A percentile compares a stretch with the other conserved stretches of the same genome.
Conservation (phyloP, 2,113 vertebrate genomes). For the Halichoeres trimaculatus region DNA sequence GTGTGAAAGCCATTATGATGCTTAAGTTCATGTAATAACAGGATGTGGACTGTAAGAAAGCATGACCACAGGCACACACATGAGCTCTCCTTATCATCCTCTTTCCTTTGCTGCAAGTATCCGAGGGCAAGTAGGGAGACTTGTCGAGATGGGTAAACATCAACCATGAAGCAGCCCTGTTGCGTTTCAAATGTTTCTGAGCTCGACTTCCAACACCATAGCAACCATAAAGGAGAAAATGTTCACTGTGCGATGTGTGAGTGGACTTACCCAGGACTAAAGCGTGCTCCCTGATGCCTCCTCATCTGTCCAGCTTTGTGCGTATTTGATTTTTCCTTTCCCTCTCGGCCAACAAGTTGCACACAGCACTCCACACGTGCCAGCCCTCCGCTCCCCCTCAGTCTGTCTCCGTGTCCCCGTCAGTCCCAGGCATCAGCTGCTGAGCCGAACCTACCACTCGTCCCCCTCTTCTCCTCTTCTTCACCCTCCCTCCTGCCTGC, state of each 20-base stretch:
- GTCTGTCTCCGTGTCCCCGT: conserved; percentile 53
- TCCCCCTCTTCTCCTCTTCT: conserved; percentile 28
- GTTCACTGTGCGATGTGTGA: not conserved
- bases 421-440: conserved; percentile 68
- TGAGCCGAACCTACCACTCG: conserved; percentile 57
- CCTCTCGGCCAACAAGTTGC: conserved; percentile 73
- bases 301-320: conserved; percentile 75
- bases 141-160: conserved; percentile 69
- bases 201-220: conserved; percentile 27
- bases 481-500: conserved; percentile 40
- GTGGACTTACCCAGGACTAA: conserved; percentile 79
- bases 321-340: conserved; percentile 43
- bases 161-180: conserved; percentile 60
- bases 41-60: conserved; percentile 17
- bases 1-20: conserved; percentile 42
- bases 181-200: conserved; percentile 49
- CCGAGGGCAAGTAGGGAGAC: conserved; percentile 68
- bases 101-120: conserved; percentile 46
- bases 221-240: conserved; percentile 16
- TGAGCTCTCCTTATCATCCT: conserved; percentile 16
- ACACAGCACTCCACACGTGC: conserved; percentile 52
- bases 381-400: conserved; percentile 59
- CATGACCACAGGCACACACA: conserved; percentile 27
- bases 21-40: conserved; percentile 21
- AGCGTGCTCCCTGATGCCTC: conserved; percentile 72